Evolutionary conservation across 2,113 vertebrate genomes (phyloP).

Genomic region (Sclerurus mexicanus): DNA sequence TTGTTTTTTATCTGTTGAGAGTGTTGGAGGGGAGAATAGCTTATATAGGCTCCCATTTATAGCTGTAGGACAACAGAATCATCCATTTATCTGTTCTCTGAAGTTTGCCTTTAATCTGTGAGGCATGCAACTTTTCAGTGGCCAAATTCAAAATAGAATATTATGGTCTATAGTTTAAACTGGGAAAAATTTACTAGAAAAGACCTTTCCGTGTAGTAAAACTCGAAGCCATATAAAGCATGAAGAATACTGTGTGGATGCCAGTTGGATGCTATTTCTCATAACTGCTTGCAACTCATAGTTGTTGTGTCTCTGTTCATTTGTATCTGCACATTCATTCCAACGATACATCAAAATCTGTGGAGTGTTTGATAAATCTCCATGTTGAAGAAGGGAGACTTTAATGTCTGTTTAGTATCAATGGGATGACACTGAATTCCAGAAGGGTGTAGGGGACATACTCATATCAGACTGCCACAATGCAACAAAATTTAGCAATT

Average conservation of each 20-base stretch:
- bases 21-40: background rate
- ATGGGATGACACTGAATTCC: background rate
- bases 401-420: background rate
- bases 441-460: background rate
- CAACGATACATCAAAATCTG: background rate
- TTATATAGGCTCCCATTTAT: background rate
- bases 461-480: background rate
- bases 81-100: background rate
- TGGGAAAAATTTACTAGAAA: background rate
- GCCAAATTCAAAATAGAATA: background rate
- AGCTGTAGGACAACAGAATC: background rate
- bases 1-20: background rate
- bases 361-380: background rate
- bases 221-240: background rate
- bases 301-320: background rate
- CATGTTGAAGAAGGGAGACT: background rate
- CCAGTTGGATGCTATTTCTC: background rate
- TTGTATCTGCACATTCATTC: background rate
- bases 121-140: background rate
- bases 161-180: background rate
- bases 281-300: background rate
- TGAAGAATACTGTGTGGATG: background rate
- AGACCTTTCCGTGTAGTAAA: background rate
- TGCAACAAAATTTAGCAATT: background rate
- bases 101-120: background rate